These are phyloP conservation scores for Exephanes ischioxanthus DNA, from an alignment of 2,888 invertebrate genomes.

Conservation along the genomic window DNA sequence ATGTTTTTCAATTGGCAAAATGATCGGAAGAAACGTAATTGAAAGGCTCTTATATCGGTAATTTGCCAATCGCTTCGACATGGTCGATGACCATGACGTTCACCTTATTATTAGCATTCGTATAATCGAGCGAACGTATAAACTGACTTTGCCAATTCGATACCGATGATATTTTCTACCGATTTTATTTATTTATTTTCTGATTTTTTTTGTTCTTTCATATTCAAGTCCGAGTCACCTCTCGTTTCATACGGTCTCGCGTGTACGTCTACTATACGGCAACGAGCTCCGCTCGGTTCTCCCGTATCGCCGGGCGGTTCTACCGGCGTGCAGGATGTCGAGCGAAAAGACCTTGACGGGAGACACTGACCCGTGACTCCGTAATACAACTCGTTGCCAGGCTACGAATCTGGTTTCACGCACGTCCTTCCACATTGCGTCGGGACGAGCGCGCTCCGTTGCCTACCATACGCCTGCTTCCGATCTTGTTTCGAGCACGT, in stretches of 20 bases:
- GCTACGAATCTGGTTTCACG: slow-evolving; percentile 72
- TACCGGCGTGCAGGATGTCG: slow-evolving; percentile 72
- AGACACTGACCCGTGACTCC: slow-evolving; percentile 76
- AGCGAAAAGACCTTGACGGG: slow-evolving; percentile 74
- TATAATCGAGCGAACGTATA: background rate
- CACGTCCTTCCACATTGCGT: slow-evolving; percentile 66
- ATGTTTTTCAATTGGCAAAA: background rate
- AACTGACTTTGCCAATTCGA: slow-evolving; percentile 7
- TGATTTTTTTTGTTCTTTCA: slow-evolving; percentile 6
- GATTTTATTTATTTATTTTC: background rate
- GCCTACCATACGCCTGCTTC: slow-evolving; percentile 54
- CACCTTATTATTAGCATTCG: background rate
- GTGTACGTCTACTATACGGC: slow-evolving; percentile 51
- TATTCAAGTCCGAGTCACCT: slow-evolving; percentile 20
- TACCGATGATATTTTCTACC: background rate
- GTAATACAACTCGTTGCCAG: slow-evolving; percentile 71
- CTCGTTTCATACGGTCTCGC: slow-evolving; percentile 22
- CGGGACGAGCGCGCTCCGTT: slow-evolving; percentile 54
- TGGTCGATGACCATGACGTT: slow-evolving; percentile 10
- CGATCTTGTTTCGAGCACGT: slow-evolving; percentile 34
- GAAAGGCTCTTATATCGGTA: background rate
- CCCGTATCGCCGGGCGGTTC: slow-evolving; percentile 50
- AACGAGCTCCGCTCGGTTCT: slow-evolving; percentile 49
- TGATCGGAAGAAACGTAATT: background rate
- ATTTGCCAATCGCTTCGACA: background rate